phyloP scores from a whole-genome alignment of 2,888 invertebrate species.

The Ptilodon capucinus region DNA sequence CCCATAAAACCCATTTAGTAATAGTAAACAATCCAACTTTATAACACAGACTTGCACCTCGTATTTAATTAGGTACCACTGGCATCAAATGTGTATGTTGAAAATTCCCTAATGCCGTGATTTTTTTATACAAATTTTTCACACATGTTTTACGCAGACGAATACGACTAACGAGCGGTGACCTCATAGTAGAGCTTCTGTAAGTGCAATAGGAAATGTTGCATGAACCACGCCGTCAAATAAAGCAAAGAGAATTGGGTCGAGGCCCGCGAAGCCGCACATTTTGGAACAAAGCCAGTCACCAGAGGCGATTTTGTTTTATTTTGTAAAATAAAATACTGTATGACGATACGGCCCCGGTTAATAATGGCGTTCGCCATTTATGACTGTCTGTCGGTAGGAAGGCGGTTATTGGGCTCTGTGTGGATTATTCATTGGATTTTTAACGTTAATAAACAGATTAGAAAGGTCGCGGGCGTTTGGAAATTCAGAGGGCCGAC shows the following conservation, averaged over 20 bases:
- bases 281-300: constrained; percentile 73
- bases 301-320: constrained; percentile 61
- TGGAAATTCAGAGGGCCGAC: constrained; percentile 16
- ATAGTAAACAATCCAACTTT: too few species aligned
- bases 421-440: constrained; percentile 28
- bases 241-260: constrained; percentile 70
- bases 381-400: constrained; percentile 34
- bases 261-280: constrained; percentile 53
- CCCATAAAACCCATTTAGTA: too few species aligned
- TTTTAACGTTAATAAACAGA: constrained; percentile 36
- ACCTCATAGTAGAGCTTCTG: too few species aligned
- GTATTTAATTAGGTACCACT: too few species aligned
- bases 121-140: too few species aligned
- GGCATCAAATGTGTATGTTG: too few species aligned
- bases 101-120: too few species aligned
- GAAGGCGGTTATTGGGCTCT: constrained; percentile 32
- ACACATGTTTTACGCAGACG: too few species aligned
- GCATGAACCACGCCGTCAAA: constrained; percentile 59
- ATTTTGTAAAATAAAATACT: constrained; percentile 63
- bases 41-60: too few species aligned
- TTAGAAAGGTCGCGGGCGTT: constrained; percentile 20
- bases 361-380: constrained; percentile 34
- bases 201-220: constrained; percentile 71
- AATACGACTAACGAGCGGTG: too few species aligned
- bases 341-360: constrained; percentile 48